Conservation (phyloP, 2,113 vertebrate genomes). For the Seriola rivoliana region DNA sequence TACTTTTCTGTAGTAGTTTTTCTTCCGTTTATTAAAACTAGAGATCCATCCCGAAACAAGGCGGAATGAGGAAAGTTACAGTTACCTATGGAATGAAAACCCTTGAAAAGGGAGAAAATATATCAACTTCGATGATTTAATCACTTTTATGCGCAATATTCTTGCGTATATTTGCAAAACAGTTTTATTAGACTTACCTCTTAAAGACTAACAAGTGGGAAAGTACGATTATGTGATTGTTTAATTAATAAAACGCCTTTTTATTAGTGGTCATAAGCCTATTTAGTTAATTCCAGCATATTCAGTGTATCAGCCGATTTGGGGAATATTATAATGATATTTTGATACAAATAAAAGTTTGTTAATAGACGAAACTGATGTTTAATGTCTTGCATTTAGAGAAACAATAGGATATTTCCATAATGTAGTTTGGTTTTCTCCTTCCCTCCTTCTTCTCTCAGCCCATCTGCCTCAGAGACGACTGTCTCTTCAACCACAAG, state of each 20-base stretch:
- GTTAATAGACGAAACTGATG: too few relatives aligned
- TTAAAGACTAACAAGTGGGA: neutral
- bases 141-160: too few relatives aligned
- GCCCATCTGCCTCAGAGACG: slow-evolving; percentile 89
- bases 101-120: too few relatives aligned
- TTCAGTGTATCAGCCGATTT: neutral
- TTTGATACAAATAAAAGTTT: neutral
- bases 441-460: slow-evolving; percentile 55
- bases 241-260: neutral
- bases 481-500: slow-evolving; percentile 89
- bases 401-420: neutral
- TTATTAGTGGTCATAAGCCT: neutral
- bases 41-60: neutral
- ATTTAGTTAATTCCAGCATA: neutral
- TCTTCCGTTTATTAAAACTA: neutral
- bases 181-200: too few relatives aligned
- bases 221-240: too few relatives aligned
- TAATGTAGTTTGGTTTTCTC: neutral
- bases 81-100: neutral
- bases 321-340: neutral
- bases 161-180: neutral
- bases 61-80: neutral
- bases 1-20: neutral
- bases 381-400: too few relatives aligned
- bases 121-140: too few relatives aligned